Conservation (phyloP, 2,113 vertebrate species). For the Hippocampus zosterae region DNA sequence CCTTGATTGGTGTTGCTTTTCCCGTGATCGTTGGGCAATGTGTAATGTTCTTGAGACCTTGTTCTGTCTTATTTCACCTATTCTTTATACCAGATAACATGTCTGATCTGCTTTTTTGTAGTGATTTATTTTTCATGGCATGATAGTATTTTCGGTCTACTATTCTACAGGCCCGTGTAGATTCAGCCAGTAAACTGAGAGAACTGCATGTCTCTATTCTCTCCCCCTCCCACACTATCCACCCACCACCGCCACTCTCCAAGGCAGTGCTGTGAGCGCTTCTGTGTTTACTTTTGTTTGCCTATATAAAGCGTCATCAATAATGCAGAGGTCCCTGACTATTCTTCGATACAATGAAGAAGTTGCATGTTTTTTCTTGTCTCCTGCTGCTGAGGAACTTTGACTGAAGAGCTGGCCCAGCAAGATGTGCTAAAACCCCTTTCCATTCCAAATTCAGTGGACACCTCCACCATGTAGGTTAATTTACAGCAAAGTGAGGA, state of each 20-base stretch:
- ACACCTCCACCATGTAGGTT: slow-evolving; percentile 25
- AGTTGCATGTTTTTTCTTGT: slow-evolving; percentile 37
- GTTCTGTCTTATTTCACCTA: slow-evolving; percentile 20
- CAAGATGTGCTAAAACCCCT: slow-evolving; percentile 9
- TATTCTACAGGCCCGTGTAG: slow-evolving; percentile 25
- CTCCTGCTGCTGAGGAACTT: slow-evolving; percentile 2
- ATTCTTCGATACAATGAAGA: slow-evolving; percentile 58
- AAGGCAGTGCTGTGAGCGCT: slow-evolving; percentile 50
- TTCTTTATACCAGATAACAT: slow-evolving; percentile 41
- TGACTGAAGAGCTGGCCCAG: neutral
- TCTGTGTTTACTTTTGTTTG: slow-evolving; percentile 65
- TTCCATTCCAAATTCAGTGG: slow-evolving; percentile 14
- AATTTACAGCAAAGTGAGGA: neutral
- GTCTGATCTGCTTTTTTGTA: slow-evolving; percentile 38
- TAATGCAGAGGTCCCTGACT: slow-evolving; percentile 66
- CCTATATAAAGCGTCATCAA: slow-evolving; percentile 70
- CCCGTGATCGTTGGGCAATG: slow-evolving; percentile 14
- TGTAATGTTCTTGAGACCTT: slow-evolving; percentile 25
- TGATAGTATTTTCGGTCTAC: slow-evolving; percentile 25
- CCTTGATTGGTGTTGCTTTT: neutral
- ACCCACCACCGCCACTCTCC: slow-evolving; percentile 34
- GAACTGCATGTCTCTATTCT: slow-evolving; percentile 37
- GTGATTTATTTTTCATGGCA: slow-evolving; percentile 33
- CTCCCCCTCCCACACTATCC: slow-evolving; percentile 31
- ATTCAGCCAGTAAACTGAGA: slow-evolving; percentile 53